Evolutionary conservation across 2,888 invertebrate genomes (phyloP).

Genomic region (Epinotia nisella): DNA sequence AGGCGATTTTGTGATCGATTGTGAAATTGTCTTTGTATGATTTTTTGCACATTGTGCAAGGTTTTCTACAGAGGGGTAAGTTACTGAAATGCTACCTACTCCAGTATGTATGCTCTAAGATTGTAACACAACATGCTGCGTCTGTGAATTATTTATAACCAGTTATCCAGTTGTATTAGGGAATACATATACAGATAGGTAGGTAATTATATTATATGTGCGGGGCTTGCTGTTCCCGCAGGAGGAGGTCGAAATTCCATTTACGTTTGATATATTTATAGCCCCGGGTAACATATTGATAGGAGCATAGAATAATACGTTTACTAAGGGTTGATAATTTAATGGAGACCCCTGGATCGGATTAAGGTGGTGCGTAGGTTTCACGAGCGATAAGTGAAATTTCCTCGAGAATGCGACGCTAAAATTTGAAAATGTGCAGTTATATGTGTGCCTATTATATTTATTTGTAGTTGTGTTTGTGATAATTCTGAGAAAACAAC

Average conservation of each 20-base stretch:
- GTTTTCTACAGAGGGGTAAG: no score
- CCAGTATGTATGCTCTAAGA: no score
- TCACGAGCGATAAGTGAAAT: neutral
- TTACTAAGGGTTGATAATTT: neutral
- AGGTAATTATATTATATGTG: neutral
- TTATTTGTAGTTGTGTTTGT: no score
- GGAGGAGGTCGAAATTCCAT: conserved; percentile 16
- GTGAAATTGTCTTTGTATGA: no score
- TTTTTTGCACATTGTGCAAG: no score
- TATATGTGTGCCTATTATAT: no score
- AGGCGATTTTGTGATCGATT: no score
- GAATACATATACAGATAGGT: neutral
- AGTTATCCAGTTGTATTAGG: conserved; percentile 16
- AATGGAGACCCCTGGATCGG: no score
- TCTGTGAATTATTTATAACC: conserved; percentile 16
- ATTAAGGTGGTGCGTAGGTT: neutral
- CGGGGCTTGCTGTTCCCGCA: conserved; percentile 2
- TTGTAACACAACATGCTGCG: neutral
- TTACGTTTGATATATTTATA: conserved; percentile 12
- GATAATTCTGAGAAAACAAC: neutral
- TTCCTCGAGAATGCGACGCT: neutral
- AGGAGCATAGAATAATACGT: neutral
- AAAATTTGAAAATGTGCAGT: neutral
- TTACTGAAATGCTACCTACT: no score
- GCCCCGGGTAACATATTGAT: conserved; percentile 9